Evolutionary conservation across 2,797 vertebrate species (phyloP).

Genomic region (Sebastes iracundus): DNA sequence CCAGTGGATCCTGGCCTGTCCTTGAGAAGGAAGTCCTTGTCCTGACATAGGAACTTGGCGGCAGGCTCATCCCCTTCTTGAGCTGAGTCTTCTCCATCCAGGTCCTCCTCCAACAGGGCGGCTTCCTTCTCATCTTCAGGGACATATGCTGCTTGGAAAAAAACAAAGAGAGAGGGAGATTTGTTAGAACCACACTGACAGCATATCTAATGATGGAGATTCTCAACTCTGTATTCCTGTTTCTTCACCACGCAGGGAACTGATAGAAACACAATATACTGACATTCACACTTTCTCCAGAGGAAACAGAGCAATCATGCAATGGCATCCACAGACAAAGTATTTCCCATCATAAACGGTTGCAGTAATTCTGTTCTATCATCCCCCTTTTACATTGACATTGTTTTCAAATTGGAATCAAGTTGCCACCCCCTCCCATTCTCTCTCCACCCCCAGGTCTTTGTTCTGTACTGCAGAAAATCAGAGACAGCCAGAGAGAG

Average conservation of each 20-base stretch:
- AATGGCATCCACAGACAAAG: slow-evolving; percentile 46
- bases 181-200: slow-evolving; percentile 52
- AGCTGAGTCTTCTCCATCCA: slow-evolving; percentile 88
- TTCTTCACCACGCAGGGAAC: slow-evolving; percentile 41
- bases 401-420: slow-evolving; percentile 88
- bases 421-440: slow-evolving; percentile 61
- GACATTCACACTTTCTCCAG: slow-evolving; percentile 44
- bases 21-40: slow-evolving; percentile 90
- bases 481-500: slow-evolving; percentile 63
- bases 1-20: slow-evolving; percentile 89
- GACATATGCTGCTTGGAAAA: slow-evolving; percentile 88
- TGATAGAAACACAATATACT: slow-evolving; percentile 57
- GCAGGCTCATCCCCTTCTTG: slow-evolving; percentile 91
- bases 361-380: slow-evolving; percentile 72
- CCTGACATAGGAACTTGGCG: slow-evolving; percentile 90
- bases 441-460: slow-evolving; percentile 72
- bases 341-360: slow-evolving; percentile 65
- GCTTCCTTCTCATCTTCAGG: slow-evolving; percentile 96
- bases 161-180: slow-evolving; percentile 47
- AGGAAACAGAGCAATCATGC: slow-evolving; percentile 60
- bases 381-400: slow-evolving; percentile 79
- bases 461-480: slow-evolving; percentile 89
- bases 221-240: slow-evolving; percentile 48
- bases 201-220: slow-evolving; percentile 48
- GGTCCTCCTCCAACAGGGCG: slow-evolving; percentile 92